Evolutionary conservation across 2,888 invertebrate genomes (phyloP).

Genomic region (Drosophila engyochracea): DNA sequence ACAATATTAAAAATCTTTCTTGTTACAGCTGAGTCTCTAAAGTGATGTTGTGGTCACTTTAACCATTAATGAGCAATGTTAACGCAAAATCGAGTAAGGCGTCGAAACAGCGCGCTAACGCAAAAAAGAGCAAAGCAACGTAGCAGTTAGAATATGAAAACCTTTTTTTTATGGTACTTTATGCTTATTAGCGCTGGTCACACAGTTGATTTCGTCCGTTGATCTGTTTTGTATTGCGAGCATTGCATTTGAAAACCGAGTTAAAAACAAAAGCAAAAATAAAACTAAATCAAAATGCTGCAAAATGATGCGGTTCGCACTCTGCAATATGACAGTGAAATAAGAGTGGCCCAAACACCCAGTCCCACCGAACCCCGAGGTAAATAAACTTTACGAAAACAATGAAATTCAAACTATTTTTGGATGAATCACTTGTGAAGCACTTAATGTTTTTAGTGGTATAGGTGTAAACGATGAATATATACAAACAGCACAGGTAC

Average conservation of each 20-base stretch:
- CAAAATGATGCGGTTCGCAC: constrained; percentile 84
- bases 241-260: constrained; percentile 25
- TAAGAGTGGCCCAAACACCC: constrained; percentile 82
- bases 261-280: not conserved
- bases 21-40: constrained; percentile 27
- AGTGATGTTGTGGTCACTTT: constrained; percentile 23
- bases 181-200: constrained; percentile 19
- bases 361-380: constrained; percentile 78
- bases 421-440: constrained; percentile 54
- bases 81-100: constrained; percentile 19
- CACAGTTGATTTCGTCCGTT: constrained; percentile 42
- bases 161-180: not conserved
- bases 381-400: constrained; percentile 39
- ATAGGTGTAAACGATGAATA: constrained; percentile 33
- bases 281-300: constrained; percentile 71
- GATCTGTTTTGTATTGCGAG: constrained; percentile 18
- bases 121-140: not conserved
- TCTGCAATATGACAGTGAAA: constrained; percentile 84
- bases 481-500: constrained; percentile 26
- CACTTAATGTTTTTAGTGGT: constrained; percentile 16
- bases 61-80: constrained; percentile 7
- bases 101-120: not conserved
- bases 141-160: not conserved
- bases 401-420: constrained; percentile 14
- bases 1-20: constrained; percentile 1